A percentile compares a stretch with the other conserved stretches of the same genome.
Conservation (phyloP, 2,888 invertebrate genomes). For the Zygothrica quintamaculata region DNA sequence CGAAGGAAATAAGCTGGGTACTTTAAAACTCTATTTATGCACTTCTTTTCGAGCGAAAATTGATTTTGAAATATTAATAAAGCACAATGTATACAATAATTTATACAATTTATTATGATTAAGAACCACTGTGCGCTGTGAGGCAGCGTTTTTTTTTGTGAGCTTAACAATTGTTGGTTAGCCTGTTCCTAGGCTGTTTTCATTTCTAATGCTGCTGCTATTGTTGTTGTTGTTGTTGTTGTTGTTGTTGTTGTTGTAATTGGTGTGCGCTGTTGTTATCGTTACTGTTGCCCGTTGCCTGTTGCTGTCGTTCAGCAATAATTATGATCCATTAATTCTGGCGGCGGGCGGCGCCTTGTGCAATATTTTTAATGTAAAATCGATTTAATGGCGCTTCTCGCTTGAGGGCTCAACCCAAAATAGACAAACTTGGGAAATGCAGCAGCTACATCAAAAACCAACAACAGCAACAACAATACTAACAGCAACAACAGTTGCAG, state of each 20-base stretch:
- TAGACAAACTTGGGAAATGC: slow-evolving; percentile 68
- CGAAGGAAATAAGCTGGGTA: no score
- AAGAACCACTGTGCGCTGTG: slow-evolving; percentile 35
- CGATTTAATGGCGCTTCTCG: slow-evolving; percentile 77
- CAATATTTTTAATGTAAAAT: slow-evolving; percentile 80
- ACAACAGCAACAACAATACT: slow-evolving; percentile 12
- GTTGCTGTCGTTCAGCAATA: slow-evolving; percentile 67
- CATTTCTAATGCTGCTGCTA: slow-evolving; percentile 66
- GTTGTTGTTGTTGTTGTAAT: slow-evolving; percentile 25
- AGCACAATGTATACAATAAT: no score
- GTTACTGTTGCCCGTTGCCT: no score
- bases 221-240: slow-evolving; percentile 31
- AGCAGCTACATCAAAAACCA: slow-evolving; percentile 17
- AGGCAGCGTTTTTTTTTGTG: slow-evolving; percentile 22
- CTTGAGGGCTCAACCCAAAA: slow-evolving; percentile 65
- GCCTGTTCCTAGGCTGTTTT: slow-evolving; percentile 57
- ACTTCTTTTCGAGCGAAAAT: no score
- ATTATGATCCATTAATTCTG: slow-evolving; percentile 79
- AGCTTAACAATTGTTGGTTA: slow-evolving; percentile 31
- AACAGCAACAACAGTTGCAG: slow-evolving; percentile 18
- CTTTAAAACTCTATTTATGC: no score
- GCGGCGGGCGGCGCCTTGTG: slow-evolving; percentile 71
- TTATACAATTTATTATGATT: no score
- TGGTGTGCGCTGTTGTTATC: slow-evolving; percentile 28
- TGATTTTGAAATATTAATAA: no score